Conservation (phyloP, 2,888 invertebrate genomes). For the Parnassius orleans region DNA sequence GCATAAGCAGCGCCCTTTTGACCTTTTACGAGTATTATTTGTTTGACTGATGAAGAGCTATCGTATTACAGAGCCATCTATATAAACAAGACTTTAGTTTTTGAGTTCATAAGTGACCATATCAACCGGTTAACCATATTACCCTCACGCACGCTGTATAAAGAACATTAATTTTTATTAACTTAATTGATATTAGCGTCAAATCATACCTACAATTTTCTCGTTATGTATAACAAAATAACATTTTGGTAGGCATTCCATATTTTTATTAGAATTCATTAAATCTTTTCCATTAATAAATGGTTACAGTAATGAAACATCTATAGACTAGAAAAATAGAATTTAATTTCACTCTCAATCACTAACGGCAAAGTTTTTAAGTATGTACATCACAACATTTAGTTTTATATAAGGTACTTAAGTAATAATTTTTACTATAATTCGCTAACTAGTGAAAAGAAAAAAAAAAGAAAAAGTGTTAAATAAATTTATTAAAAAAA, state of each 20-base stretch:
- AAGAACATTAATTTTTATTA: too few species aligned
- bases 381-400: slow-evolving; percentile 62
- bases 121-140: too few species aligned
- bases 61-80: too few species aligned
- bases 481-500: slow-evolving; percentile 76
- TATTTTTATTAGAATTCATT: too few species aligned
- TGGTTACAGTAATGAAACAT: slow-evolving; percentile 44
- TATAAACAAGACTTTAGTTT: too few species aligned
- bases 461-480: slow-evolving; percentile 58
- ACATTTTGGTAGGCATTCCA: too few species aligned
- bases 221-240: background rate
- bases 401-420: slow-evolving; percentile 40
- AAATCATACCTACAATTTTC: background rate
- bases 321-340: slow-evolving; percentile 66
- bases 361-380: slow-evolving; percentile 44
- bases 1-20: too few species aligned
- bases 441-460: slow-evolving; percentile 35
- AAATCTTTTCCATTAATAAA: background rate
- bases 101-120: too few species aligned
- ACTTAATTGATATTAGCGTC: too few species aligned
- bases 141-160: too few species aligned
- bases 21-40: too few species aligned
- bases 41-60: too few species aligned
- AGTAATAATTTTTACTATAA: slow-evolving; percentile 27
- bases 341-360: slow-evolving; percentile 63